These are phyloP conservation scores for Tinamus guttatus DNA, from an alignment of 2,113 vertebrate genomes.

Conservation along the genomic window DNA sequence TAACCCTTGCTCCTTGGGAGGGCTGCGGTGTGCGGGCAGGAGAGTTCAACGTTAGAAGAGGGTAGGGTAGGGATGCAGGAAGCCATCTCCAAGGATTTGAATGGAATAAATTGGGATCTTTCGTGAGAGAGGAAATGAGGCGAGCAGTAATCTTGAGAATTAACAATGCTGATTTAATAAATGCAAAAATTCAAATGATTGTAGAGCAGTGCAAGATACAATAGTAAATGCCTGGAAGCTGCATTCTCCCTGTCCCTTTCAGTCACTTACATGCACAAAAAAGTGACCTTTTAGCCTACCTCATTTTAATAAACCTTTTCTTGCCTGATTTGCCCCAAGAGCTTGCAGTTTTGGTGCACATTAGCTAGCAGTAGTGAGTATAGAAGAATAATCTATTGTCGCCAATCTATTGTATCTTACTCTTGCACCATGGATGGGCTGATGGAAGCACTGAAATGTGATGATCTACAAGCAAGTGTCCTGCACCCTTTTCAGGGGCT, in stretches of 20 bases:
- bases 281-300: background rate
- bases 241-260: background rate
- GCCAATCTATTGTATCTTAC: background rate
- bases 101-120: background rate
- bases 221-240: background rate
- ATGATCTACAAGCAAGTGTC: rapidly evolving
- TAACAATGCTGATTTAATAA: background rate
- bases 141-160: background rate
- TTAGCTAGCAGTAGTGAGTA: background rate
- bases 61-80: background rate
- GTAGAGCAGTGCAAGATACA: background rate
- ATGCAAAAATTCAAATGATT: background rate
- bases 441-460: background rate
- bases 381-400: background rate
- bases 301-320: background rate
- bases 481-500: rapidly evolving
- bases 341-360: background rate
- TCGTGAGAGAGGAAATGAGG: background rate
- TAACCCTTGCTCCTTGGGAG: background rate
- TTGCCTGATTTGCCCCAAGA: background rate
- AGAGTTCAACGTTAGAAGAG: background rate
- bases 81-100: background rate
- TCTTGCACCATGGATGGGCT: background rate
- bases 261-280: background rate
- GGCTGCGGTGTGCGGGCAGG: background rate